These are phyloP conservation scores for Rhaphigaster nebulosa DNA, from an alignment of 2,888 invertebrate species.

Conservation along the genomic window DNA sequence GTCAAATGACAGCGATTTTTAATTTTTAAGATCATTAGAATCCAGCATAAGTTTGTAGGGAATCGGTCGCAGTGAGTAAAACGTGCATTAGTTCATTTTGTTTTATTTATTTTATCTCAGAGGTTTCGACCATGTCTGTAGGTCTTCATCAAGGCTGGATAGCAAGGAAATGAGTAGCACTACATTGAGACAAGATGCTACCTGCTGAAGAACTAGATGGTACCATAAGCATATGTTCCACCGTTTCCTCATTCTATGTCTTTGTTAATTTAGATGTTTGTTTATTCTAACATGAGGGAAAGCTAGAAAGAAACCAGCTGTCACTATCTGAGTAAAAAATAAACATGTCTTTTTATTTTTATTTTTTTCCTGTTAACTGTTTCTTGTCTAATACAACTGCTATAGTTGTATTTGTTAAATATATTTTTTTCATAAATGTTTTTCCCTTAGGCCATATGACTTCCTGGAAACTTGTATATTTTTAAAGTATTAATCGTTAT, in stretches of 20 bases:
- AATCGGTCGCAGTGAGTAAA: too few relatives aligned
- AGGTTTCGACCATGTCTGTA: too few relatives aligned
- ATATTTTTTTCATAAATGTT: not conserved
- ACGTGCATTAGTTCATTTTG: too few relatives aligned
- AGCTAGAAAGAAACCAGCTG: conserved; percentile 23
- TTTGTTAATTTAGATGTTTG: conserved; percentile 36
- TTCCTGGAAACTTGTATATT: not conserved
- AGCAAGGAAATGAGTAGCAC: too few relatives aligned
- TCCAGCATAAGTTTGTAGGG: too few relatives aligned
- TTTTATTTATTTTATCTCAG: too few relatives aligned
- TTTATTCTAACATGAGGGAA: not conserved
- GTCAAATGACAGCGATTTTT: too few relatives aligned
- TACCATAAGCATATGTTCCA: not conserved
- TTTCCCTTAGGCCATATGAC: not conserved
- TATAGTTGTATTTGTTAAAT: not conserved
- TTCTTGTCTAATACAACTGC: not conserved
- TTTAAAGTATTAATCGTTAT: not conserved
- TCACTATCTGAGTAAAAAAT: conserved; percentile 5
- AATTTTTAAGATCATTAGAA: too few relatives aligned
- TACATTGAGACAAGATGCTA: not conserved
- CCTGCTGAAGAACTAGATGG: not conserved
- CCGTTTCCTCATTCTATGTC: not conserved
- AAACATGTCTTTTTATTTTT: not conserved
- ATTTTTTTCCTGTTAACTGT: not conserved
- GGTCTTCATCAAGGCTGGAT: too few relatives aligned